Percentiles rank a stretch among this genome's conserved stretches.
These are phyloP conservation scores for Cladorhizidae sp. DNA, from an alignment of 37 sponge, comb jelly and placozoan genomes.

Conservation along the genomic window DNA sequence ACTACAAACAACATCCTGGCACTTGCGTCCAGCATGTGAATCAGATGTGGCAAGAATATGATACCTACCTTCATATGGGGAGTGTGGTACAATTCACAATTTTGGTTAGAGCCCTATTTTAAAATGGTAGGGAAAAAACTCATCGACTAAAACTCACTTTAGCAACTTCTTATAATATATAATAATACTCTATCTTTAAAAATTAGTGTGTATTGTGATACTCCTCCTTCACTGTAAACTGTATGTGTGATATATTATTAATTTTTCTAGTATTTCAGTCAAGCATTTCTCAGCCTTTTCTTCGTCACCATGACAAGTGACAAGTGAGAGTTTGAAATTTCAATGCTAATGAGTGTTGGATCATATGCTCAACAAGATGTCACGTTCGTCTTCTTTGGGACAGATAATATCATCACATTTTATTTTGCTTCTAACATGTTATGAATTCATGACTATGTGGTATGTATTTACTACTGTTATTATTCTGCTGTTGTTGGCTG, in stretches of 20 bases:
- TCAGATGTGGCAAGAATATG: too few species aligned
- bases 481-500: conserved; percentile 57
- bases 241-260: background rate
- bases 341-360: conserved; percentile 34
- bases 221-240: background rate
- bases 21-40: too few species aligned
- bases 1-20: too few species aligned
- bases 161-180: too few species aligned
- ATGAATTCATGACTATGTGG: background rate
- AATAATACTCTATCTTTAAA: too few species aligned
- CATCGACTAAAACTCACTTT: too few species aligned
- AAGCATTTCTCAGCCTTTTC: conserved; percentile 75
- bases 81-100: too few species aligned
- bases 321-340: conserved; percentile 58
- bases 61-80: too few species aligned
- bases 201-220: too few species aligned
- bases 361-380: conserved; percentile 35
- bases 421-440: conserved; percentile 77
- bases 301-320: conserved; percentile 81
- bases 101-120: too few species aligned
- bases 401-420: conserved; percentile 61
- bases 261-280: conserved; percentile 57
- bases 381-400: conserved; percentile 75
- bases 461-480: background rate
- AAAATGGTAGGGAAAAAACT: too few species aligned